Evolutionary conservation across 2,113 vertebrate species (phyloP).

Genomic region (Syngnathus scovelli): DNA sequence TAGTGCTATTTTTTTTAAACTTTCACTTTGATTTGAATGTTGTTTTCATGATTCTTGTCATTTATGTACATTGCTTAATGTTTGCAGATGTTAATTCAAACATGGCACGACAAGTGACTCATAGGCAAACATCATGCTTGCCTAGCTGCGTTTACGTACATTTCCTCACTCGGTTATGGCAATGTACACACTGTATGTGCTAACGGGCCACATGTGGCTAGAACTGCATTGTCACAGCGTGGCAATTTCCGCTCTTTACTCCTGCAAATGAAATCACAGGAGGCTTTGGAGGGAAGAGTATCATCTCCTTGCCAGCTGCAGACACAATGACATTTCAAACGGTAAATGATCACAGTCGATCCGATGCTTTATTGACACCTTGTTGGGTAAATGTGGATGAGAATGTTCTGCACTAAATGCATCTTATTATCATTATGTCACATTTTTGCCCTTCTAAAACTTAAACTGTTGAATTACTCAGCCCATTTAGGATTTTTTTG

Average conservation of each 20-base stretch:
- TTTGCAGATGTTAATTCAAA: neutral
- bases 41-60: neutral
- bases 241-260: slow-evolving; percentile 3
- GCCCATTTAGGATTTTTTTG: too few species aligned
- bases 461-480: too few species aligned
- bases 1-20: neutral
- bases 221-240: neutral
- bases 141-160: neutral
- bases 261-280: neutral
- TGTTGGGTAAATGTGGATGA: too few species aligned
- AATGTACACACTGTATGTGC: neutral
- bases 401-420: too few species aligned
- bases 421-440: too few species aligned
- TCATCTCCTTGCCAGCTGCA: neutral
- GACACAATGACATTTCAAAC: neutral
- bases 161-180: neutral
- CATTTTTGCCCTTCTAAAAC: too few species aligned
- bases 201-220: neutral
- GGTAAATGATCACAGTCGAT: neutral
- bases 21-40: neutral
- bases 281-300: neutral
- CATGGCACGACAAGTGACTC: neutral
- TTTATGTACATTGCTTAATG: neutral
- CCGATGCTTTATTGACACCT: neutral
- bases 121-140: neutral